Base-by-base conservation (phyloP, 1,140 invertebrate species). In the Melipona quadrifasciata region DNA sequence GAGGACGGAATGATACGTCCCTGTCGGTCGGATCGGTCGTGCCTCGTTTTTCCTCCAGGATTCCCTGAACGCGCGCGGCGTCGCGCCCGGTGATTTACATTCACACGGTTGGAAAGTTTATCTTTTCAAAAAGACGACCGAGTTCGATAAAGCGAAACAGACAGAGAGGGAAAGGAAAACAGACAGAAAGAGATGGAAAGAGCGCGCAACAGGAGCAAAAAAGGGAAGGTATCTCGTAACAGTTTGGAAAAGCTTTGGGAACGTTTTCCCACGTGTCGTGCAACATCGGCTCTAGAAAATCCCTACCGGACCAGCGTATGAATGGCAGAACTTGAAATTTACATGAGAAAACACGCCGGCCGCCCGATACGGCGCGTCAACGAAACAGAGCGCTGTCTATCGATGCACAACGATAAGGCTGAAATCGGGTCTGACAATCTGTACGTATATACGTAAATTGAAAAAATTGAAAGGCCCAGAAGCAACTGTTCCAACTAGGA, bases 291-390 rank as follows among this genome's bases (percentile, higher is more conserved):
- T 73, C 55, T 12, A 72, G 64, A 58, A 84, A 87, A 88, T 88
- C 64, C 61, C 27, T 53, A 24, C 58, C 61, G 27, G 24, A 31
- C n/a, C 68, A 21, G 47, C 39, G 57, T 72, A 39, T 51, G 74
- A 70, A 75, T 39, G n/a, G 53, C 6, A 24, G 64, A 73, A 68
- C 47, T 80, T 57, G 71, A 80, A 84, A 86, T 84, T 86, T 86
- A 75, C 82, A 84, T 86, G 58, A 86, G 82, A 84, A 86, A 74
- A 85, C 55, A 24, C 11, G 12, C 11, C n/a, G 57, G 57, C 58
- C 12, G 24, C 24, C 12, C 58, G 14, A 61, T 61, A 24, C 31
- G 31, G 55, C 31, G 27, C 31, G 31, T 51, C n/a, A 16, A 31
- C 24, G 64, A 53, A 65, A 81, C 68, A 19, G 31, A 34, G n/a